Evolutionary conservation across 2,113 vertebrate genomes (phyloP), one percentile per base, ranked within the genome.

Genomic region (Cyphomyrus plagiostoma): DNA sequence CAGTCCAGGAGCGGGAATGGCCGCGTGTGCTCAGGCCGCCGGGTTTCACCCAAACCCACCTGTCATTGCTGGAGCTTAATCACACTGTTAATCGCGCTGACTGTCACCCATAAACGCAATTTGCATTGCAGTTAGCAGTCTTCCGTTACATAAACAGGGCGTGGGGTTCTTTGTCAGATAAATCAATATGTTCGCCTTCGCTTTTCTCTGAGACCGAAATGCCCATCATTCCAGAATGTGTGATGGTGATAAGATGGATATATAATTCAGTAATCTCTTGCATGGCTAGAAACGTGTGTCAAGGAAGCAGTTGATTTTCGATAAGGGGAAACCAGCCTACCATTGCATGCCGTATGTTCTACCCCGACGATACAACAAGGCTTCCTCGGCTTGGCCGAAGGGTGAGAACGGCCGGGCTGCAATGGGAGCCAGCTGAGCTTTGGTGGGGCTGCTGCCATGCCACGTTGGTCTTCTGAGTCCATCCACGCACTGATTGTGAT

Each of bases 401-500:
- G 82, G 8, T 39, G 35, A n/a, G 39, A 42, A 48, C 2, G 21
- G 82, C 45, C 9, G 3, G 15, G 46, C 2, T 19, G 77, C 2
- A 21, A 23, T 21, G 42, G 21, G 80, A 84, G 19, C 17, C 5
- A 23, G 80, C 45, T 1, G 80, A 84, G 42, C 45, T 6, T 17
- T 23, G 77, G 15, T 5, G 30, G 77, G 15, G 15, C 15, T 3
- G 77, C 13, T 21, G 2, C 2, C 6, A 19, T 0, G 2, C 35
- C 17, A 35, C 19, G 39, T 45, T 17, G 17, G 17, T 4, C 19
- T 21, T 19, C 35, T 45, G 13, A 21, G 77, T 82, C 21, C 45
- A 21, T 48, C 39, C 82, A 48, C 3, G 45, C 15, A 42, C 21
- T 23, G 21, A 85, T 82, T 21, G 90, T 94, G 94, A 94, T 93